A percentile compares a stretch with the other conserved stretches of the same genome.
phyloP scores from a whole-genome alignment of 2,888 invertebrate species.

The Mystacides longicornis region DNA sequence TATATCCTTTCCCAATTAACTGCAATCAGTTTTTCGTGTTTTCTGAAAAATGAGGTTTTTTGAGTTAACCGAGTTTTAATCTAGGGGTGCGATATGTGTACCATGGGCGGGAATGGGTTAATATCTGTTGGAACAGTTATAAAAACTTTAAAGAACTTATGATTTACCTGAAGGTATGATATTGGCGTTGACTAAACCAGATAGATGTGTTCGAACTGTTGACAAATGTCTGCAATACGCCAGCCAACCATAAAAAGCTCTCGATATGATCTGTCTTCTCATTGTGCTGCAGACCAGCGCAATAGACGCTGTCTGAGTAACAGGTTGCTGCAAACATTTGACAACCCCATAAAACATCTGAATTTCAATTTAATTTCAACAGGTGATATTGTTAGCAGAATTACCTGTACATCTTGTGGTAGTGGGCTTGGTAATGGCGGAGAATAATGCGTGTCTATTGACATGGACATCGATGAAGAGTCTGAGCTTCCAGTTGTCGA shows the following conservation, averaged over 20 bases:
- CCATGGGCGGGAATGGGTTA: too few relatives aligned
- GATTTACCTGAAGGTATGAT: slow-evolving; percentile 59
- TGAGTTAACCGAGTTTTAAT: too few relatives aligned
- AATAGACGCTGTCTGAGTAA: slow-evolving; percentile 50
- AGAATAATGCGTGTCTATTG: slow-evolving; percentile 44
- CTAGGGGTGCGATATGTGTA: too few relatives aligned
- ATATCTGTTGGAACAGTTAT: too few relatives aligned
- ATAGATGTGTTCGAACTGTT: slow-evolving; percentile 86
- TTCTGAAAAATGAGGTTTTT: too few relatives aligned
- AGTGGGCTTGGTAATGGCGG: slow-evolving; percentile 25
- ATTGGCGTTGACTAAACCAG: slow-evolving; percentile 73
- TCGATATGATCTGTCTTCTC: slow-evolving; percentile 88
- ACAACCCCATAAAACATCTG: too few relatives aligned
- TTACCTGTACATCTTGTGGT: slow-evolving; percentile 33
- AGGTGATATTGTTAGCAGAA: neutral
- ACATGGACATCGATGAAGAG: slow-evolving; percentile 43
- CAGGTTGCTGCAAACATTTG: slow-evolving; percentile 27
- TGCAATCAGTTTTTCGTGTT: too few relatives aligned
- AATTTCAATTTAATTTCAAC: neutral
- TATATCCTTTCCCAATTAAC: too few relatives aligned
- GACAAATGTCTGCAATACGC: slow-evolving; percentile 89
- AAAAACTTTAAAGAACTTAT: too few relatives aligned
- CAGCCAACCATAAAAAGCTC: slow-evolving; percentile 95
- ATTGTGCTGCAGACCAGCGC: slow-evolving; percentile 88
- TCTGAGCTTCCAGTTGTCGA: slow-evolving; percentile 59